Evolutionary conservation across 2,113 vertebrate genomes (phyloP), one percentile per base, ranked within the genome.

Genomic region (Heteronetta atricapilla): DNA sequence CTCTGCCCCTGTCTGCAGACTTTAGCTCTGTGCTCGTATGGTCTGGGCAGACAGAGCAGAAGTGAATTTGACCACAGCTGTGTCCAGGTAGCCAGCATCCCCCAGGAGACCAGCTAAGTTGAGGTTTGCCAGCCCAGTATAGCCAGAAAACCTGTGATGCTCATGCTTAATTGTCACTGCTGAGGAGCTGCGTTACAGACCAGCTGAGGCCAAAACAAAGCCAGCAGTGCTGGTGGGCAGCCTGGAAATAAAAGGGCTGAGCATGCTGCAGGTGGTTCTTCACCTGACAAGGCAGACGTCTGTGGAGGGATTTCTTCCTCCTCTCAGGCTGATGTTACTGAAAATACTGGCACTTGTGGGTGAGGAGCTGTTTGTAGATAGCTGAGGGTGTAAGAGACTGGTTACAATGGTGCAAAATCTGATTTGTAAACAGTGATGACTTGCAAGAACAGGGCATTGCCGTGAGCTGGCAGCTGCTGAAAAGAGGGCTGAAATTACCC

Each of bases 11-110:
- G 56, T 20, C 79, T 73, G 66, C 48, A 79, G 70, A 25, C 46
- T 50, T 36, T 42, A 82, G 3, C 31, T 2, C 2, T 53, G 11
- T 19, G 18, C 16, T 79, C 13, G 2, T 28, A 4, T 0, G 2
- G 13, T 21, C n/a, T 56, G 23, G 56, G 60, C 42, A 87, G 68
- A 21, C 16, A 56, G 38, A 58, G 29, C 13, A 44, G 6, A 3
- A 11, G n/a, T 21, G 46, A 52, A 79, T 60, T 68, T 0, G 11
- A 82, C 38, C 38, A 50, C 25, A 46, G 4, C 19, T 68, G 31
- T 21, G 4, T 4, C 15, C 25, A 62, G 34, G 19, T 11, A 59
- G 28, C 10, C 75, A 56, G 31, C 34, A 56, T 26, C 70, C 46
- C 53, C 26, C 28, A 90, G 58, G 70, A 73, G 26, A 36, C 13